Conservation (phyloP, 2,888 invertebrate genomes). For the Acanthosoma haemorrhoidale region DNA sequence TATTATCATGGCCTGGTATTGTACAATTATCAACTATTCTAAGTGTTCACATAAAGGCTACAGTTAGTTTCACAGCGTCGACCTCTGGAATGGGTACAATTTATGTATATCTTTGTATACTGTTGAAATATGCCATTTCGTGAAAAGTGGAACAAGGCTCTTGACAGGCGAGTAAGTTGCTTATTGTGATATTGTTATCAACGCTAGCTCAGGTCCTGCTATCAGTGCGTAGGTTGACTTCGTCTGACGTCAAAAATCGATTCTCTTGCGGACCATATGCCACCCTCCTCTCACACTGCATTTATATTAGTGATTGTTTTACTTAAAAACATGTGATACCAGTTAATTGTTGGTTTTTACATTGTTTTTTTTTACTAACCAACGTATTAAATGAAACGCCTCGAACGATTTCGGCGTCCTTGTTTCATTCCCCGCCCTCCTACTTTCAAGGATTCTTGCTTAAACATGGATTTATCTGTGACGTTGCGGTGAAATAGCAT, state of each 20-base stretch:
- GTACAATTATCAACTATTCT: too few species aligned
- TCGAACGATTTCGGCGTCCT: slow-evolving; percentile 2
- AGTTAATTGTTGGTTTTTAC: background rate
- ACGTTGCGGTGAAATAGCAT: slow-evolving; percentile 13
- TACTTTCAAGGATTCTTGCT: background rate
- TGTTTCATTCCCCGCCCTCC: background rate
- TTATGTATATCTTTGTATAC: too few species aligned
- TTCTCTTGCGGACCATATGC: slow-evolving; percentile 21
- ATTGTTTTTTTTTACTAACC: background rate
- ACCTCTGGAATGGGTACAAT: too few species aligned
- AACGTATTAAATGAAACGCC: background rate
- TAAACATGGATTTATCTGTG: background rate
- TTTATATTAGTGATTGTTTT: background rate
- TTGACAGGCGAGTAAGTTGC: background rate
- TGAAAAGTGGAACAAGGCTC: background rate
- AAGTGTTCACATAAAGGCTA: too few species aligned
- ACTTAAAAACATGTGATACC: slow-evolving; percentile 14
- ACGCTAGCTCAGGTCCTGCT: background rate
- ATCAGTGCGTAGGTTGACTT: slow-evolving; percentile 9
- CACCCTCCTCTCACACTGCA: background rate
- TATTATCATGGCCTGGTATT: too few species aligned
- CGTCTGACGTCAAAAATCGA: slow-evolving; percentile 24
- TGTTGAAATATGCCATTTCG: slow-evolving; percentile 5
- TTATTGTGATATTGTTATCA: slow-evolving; percentile 9
- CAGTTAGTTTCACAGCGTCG: too few species aligned